These are phyloP conservation scores for Rugalucina vietnamica DNA, from an alignment of 2,888 invertebrate species.

Conservation along the genomic window DNA sequence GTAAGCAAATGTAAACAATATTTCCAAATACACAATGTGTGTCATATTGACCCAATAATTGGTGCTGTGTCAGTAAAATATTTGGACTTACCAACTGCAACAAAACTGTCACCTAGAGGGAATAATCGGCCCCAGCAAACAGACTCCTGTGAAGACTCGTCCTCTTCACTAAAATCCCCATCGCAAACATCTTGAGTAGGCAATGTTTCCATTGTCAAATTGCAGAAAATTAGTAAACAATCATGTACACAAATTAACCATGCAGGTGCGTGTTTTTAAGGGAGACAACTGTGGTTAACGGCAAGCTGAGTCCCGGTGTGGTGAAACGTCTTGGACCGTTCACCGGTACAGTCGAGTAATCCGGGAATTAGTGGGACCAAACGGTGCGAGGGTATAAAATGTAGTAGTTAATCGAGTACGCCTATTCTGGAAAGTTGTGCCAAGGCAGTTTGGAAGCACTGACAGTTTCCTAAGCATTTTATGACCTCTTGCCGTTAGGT, in stretches of 20 bases:
- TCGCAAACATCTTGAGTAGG: slow-evolving; percentile 78
- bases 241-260: slow-evolving; percentile 14
- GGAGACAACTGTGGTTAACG: not conserved
- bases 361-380: no score
- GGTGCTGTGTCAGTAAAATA: slow-evolving; percentile 8
- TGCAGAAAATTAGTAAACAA: slow-evolving; percentile 1
- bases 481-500: no score
- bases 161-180: slow-evolving; percentile 76
- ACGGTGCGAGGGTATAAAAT: no score
- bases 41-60: slow-evolving; percentile 10
- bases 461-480: no score
- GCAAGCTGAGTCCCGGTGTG: not conserved
- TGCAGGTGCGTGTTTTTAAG: slow-evolving; percentile 5
- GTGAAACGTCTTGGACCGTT: no score
- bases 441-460: no score
- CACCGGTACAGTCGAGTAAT: no score
- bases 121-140: slow-evolving; percentile 79
- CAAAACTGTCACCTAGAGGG: slow-evolving; percentile 79
- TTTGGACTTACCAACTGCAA: slow-evolving; percentile 71
- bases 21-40: not conserved
- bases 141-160: slow-evolving; percentile 55
- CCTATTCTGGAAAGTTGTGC: no score
- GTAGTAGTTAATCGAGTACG: no score
- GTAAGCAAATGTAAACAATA: not conserved
- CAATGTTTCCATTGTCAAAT: slow-evolving; percentile 73